These are phyloP conservation scores for Oreohelix idahoensis DNA, from an alignment of 1,140 invertebrate species.

Conservation along the genomic window DNA sequence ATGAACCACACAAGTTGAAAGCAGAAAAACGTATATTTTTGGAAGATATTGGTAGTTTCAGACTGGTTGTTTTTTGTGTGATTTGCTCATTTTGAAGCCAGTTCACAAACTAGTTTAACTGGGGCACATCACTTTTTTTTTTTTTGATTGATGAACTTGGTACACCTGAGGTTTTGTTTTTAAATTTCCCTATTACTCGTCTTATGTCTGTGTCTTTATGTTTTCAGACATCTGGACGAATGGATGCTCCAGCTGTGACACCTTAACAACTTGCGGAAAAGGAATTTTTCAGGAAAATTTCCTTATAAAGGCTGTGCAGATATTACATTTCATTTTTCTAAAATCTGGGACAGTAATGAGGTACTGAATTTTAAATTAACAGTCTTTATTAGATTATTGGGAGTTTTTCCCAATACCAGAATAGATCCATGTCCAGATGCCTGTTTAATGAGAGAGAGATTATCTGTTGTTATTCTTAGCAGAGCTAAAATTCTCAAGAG, in stretches of 20 bases:
- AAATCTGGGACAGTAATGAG: background rate
- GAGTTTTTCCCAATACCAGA: background rate
- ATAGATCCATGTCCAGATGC: background rate
- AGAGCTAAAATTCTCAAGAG: background rate
- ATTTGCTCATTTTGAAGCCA: too few relatives aligned
- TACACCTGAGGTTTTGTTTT: too few relatives aligned
- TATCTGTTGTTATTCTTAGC: background rate
- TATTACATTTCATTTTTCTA: background rate
- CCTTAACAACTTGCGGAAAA: background rate
- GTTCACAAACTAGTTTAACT: too few relatives aligned
- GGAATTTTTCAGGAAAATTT: background rate
- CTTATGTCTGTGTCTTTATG: slow-evolving; percentile 1
- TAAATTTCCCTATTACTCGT: background rate
- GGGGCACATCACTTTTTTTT: too few relatives aligned
- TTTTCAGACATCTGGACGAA: background rate
- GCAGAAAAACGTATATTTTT: too few relatives aligned
- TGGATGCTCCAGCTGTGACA: background rate
- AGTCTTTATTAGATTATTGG: too few relatives aligned
- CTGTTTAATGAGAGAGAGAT: background rate
- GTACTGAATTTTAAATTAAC: background rate
- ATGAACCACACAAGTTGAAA: too few relatives aligned
- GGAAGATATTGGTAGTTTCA: too few relatives aligned
- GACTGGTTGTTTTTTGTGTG: too few relatives aligned
- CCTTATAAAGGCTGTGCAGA: background rate
- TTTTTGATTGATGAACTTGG: too few relatives aligned